These are phyloP conservation scores for Panthera leo DNA, from an alignment of 2,113 vertebrate species.

Conservation along the genomic window DNA sequence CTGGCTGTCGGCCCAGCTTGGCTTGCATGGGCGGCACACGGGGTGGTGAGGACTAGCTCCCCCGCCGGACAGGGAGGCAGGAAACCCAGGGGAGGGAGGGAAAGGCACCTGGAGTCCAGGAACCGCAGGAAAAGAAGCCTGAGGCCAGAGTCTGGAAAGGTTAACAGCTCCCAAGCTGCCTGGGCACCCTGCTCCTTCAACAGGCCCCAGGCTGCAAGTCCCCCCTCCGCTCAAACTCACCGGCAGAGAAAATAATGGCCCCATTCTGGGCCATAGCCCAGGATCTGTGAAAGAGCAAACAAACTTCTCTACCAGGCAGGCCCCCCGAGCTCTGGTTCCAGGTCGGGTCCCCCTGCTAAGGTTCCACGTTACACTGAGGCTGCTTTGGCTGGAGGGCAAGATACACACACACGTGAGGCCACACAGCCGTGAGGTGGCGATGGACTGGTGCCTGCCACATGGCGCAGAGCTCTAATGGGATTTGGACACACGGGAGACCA, in stretches of 20 bases:
- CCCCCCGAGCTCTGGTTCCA: neutral
- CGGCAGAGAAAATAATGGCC: neutral
- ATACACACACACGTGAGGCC: rapidly evolving
- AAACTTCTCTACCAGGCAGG: neutral
- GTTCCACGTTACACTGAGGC: neutral
- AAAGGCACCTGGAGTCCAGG: neutral
- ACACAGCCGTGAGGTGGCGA: neutral
- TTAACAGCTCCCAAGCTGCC: neutral
- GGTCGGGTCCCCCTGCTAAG: neutral
- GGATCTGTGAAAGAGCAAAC: neutral
- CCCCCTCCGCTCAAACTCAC: neutral
- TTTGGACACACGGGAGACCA: neutral
- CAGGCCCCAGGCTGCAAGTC: neutral
- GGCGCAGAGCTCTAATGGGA: neutral
- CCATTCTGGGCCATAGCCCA: neutral
- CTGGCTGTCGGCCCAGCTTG: neutral
- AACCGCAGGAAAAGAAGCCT: neutral
- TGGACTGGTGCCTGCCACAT: rapidly evolving
- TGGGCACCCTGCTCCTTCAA: neutral
- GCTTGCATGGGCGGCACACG: neutral
- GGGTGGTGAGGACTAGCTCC: neutral
- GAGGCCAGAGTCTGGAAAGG: neutral
- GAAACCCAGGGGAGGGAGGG: neutral
- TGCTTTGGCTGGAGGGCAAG: neutral
- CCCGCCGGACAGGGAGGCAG: neutral